Percentiles rank a stretch among this genome's conserved stretches.
Evolutionary conservation across 2,888 invertebrate genomes (phyloP).

Genomic region (Diploptera punctata): DNA sequence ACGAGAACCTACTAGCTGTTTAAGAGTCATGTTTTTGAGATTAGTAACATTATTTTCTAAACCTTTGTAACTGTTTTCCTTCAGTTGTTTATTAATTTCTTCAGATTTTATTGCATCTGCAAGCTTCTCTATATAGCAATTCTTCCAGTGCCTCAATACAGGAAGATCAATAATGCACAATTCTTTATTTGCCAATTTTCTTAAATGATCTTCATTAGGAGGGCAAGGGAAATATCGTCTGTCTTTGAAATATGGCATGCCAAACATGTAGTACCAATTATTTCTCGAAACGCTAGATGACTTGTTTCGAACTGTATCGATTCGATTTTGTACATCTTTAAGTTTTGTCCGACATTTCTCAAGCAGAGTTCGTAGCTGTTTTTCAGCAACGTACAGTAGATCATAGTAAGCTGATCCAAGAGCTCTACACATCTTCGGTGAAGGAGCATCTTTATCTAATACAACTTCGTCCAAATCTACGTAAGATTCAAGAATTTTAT

Average conservation of each 20-base stretch:
- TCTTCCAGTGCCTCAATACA: neutral
- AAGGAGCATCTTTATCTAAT: neutral
- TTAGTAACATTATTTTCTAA: neutral
- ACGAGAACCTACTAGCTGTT: neutral
- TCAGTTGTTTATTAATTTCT: neutral
- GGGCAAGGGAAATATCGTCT: neutral
- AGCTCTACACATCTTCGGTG: neutral
- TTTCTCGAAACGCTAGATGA: no score
- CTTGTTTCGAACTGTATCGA: no score
- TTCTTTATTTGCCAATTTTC: neutral
- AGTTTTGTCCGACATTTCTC: neutral
- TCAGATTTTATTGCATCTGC: neutral
- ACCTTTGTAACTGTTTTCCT: neutral
- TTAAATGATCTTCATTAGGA: neutral
- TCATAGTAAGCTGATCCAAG: neutral
- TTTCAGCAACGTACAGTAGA: neutral
- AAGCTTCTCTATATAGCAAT: neutral
- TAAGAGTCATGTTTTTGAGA: neutral
- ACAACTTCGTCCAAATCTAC: neutral
- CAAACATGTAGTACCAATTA: neutral
- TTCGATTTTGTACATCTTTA: neutral
- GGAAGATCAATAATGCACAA: neutral
- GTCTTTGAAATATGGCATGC: constrained; percentile 21
- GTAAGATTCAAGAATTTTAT: neutral
- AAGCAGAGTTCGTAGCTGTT: neutral